Evolutionary conservation across 2,797 vertebrate genomes (phyloP).

Genomic region (Scolopax rusticola): DNA sequence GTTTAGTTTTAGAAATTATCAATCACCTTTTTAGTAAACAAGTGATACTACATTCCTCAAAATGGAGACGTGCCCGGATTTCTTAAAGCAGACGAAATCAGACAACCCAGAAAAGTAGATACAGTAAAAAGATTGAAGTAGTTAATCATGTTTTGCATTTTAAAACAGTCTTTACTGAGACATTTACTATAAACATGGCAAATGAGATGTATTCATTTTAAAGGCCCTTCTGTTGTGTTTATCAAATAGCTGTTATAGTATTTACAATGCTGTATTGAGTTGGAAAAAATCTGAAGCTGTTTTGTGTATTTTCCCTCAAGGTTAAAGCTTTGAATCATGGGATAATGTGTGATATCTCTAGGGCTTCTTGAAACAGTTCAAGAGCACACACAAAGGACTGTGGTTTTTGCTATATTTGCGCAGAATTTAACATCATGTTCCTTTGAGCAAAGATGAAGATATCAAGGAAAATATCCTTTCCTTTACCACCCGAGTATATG

Average conservation of each 20-base stretch:
- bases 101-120: background rate
- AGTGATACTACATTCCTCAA: background rate
- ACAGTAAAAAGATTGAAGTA: background rate
- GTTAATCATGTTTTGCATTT: slow-evolving; percentile 42
- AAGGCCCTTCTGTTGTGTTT: slow-evolving; percentile 77
- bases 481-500: background rate
- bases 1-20: background rate
- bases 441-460: slow-evolving; percentile 58
- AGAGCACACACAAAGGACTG: slow-evolving; percentile 62
- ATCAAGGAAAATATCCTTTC: background rate
- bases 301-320: slow-evolving; percentile 79
- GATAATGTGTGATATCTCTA: slow-evolving; percentile 82
- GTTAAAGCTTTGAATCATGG: slow-evolving; percentile 85
- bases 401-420: slow-evolving; percentile 60
- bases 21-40: background rate
- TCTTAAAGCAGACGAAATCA: background rate
- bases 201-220: slow-evolving; percentile 62
- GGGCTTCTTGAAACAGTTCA: slow-evolving; percentile 75
- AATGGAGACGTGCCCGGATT: background rate
- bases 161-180: slow-evolving; percentile 22
- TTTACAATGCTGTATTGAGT: slow-evolving; percentile 78
- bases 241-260: slow-evolving; percentile 71
- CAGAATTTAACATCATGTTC: slow-evolving; percentile 67
- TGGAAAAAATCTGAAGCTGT: slow-evolving; percentile 58
- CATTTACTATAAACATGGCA: slow-evolving; percentile 73